Base-by-base conservation (phyloP, 2,888 invertebrate species). In the Euproctis similis region DNA sequence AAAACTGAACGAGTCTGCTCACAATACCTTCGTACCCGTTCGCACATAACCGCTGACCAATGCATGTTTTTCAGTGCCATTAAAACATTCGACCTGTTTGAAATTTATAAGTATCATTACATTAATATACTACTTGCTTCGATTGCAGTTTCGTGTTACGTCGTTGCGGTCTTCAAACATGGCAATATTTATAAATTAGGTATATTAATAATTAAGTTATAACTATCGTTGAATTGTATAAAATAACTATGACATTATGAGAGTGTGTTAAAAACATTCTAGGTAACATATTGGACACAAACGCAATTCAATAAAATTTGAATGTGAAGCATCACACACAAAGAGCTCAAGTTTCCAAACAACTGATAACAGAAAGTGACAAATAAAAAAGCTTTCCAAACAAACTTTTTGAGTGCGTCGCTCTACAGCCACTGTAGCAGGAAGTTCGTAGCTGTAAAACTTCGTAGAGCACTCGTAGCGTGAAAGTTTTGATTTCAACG, bases 401-500 rank as follows among this genome's bases (percentile, higher is more conserved):
- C 76, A 80, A 82, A 84, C 80, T 84, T n/a, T 82, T 78, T 72
- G 81, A 78, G 80, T 75, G 71, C 68, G 69, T 64, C 71, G 71
- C 74, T 73, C 78, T 77, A 76, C 77, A 70, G 59, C 59, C 55
- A 50, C 67, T 80, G 84, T 84, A 82, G 82, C 81, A 81, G 84
- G 82, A 84, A 84, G 82, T 82, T 82, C 73, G 84, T 84, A 84
- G 82, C 81, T 67, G 77, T 80, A 78, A 82, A 84, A 84, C 82
- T 82, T 82, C 78, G 84, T 84, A 84, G 81, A 81, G 78, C 72
- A 75, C 73, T 70, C 78, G 82, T 80, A 81, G 82, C 81, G 84
- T 80, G 84, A 84, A 84, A 84, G 82, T 84, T 82, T 82, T 84
- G 82, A 84, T 82, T 84, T 81, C 84, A 80, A 84, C 82, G 81